Percentiles rank a stretch among this genome's conserved stretches.
Evolutionary conservation across 1,140 invertebrate genomes (phyloP).

Genomic region (Cyclargus thomasi): DNA sequence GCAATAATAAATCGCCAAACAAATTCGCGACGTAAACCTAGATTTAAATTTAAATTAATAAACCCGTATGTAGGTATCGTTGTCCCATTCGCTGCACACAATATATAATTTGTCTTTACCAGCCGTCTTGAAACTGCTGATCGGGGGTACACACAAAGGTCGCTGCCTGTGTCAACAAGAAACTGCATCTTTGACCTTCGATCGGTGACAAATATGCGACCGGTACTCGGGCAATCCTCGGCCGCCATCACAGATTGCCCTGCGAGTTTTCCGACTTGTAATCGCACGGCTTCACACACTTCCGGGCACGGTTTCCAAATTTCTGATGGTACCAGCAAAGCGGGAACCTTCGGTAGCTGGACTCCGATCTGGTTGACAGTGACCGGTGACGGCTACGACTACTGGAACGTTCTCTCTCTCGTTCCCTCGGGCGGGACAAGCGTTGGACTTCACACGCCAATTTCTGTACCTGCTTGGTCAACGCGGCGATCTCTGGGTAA

Average conservation of each 20-base stretch:
- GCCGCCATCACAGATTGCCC: conserved; percentile 19
- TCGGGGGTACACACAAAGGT: no score
- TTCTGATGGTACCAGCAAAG: no score
- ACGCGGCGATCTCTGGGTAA: background rate
- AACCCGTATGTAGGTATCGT: background rate
- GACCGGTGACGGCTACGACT: no score
- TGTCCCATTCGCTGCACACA: conserved; percentile 4
- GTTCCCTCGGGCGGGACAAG: no score
- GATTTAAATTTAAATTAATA: conserved; percentile 5
- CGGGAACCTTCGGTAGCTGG: no score
- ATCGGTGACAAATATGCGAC: conserved; percentile 20
- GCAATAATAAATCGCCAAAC: conserved; percentile 19
- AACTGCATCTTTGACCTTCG: conserved; percentile 10
- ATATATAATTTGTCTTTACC: background rate
- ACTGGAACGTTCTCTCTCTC: no score
- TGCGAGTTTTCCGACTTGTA: conserved; percentile 10
- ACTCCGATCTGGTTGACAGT: no score
- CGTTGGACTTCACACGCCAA: no score
- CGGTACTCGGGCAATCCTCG: conserved; percentile 9
- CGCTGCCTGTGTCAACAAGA: no score
- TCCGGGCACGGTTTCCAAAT: background rate
- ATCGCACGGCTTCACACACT: no score
- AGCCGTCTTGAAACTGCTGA: background rate
- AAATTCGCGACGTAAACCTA: conserved; percentile 1
- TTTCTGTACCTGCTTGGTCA: no score